A percentile compares a stretch with the other conserved stretches of the same genome.
phyloP scores from a whole-genome alignment of 2,888 invertebrate genomes.

The Clistopyga incitator region DNA sequence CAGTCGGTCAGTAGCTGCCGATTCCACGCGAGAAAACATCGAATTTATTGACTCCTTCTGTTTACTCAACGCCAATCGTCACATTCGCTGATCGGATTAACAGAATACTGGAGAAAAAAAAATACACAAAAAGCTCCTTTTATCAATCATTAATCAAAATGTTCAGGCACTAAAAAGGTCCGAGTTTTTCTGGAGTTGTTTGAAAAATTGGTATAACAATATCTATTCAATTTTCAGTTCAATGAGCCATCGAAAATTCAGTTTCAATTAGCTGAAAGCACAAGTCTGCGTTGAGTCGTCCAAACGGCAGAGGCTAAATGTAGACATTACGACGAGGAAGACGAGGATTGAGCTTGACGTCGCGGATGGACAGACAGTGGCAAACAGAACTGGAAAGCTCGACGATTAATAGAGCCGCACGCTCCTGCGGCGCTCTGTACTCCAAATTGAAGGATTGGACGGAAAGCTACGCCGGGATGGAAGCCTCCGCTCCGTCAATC shows the following conservation, averaged over 20 bases:
- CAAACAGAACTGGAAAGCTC: not conserved
- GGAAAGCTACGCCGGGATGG: not conserved
- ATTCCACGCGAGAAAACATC: not conserved
- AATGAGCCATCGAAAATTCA: not conserved
- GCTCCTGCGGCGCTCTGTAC: not conserved
- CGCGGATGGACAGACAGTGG: not conserved
- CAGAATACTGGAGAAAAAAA: not conserved
- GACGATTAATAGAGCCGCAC: slow-evolving; percentile 17
- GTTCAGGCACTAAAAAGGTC: too few relatives aligned
- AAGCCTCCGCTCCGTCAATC: not conserved
- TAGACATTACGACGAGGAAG: slow-evolving; percentile 1
- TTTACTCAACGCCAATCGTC: not conserved
- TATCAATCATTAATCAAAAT: too few relatives aligned
- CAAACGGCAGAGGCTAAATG: not conserved
- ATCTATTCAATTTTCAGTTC: not conserved
- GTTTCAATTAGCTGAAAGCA: slow-evolving; percentile 1
- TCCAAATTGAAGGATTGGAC: slow-evolving; percentile 35
- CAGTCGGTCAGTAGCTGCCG: not conserved
- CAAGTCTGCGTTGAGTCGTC: not conserved
- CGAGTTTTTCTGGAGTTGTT: too few relatives aligned
- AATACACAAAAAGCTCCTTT: too few relatives aligned
- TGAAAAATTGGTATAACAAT: too few relatives aligned
- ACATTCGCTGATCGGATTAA: not conserved
- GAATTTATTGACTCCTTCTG: not conserved
- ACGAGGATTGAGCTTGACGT: slow-evolving; percentile 3